Percentiles rank a stretch among this genome's conserved stretches.
Evolutionary conservation across 2,113 vertebrate genomes (phyloP).

Genomic region (Lepus americanus): DNA sequence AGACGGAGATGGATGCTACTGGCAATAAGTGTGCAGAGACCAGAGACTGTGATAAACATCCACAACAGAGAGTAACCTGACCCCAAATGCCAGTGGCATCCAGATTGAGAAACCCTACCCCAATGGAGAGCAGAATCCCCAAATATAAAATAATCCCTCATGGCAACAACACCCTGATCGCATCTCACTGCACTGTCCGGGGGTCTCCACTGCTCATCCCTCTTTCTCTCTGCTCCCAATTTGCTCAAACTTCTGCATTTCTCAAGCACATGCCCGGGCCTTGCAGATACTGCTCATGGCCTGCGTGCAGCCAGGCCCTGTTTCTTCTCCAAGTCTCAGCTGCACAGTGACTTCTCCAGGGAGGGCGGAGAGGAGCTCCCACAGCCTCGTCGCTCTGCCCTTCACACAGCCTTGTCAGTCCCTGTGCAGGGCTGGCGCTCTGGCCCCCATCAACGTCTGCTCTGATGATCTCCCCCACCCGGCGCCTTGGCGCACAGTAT

Average conservation of each 20-base stretch:
- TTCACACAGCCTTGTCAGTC: neutral
- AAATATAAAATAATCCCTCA: neutral
- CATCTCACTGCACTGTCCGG: neutral
- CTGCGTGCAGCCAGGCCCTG: neutral
- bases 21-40: neutral
- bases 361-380: neutral
- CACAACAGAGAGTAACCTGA: no score
- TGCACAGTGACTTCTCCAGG: neutral
- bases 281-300: neutral
- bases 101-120: neutral
- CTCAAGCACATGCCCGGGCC: neutral
- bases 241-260: neutral
- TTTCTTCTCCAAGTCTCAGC: neutral
- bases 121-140: neutral
- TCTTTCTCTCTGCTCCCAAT: neutral
- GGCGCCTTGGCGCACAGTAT: neutral
- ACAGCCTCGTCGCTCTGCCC: rapidly evolving
- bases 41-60: neutral
- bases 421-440: neutral
- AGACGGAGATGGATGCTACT: neutral
- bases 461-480: neutral
- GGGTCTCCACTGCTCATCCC: no score
- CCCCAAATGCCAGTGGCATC: neutral
- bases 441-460: neutral
- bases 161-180: neutral